These are phyloP conservation scores for Atherix ibis DNA, from an alignment of 2,888 invertebrate species.

Conservation along the genomic window DNA sequence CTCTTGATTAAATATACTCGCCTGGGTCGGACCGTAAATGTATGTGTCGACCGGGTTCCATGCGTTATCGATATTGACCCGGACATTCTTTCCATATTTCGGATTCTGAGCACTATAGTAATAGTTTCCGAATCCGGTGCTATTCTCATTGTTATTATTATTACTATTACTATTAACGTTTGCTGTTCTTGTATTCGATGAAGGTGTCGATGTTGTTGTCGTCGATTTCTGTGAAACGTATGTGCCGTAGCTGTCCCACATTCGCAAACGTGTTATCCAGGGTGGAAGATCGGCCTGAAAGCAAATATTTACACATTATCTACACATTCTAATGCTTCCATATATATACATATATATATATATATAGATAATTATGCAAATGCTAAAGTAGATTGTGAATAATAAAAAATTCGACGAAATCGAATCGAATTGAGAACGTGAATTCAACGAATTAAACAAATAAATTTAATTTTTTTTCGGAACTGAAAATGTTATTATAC, in stretches of 20 bases:
- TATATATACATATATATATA: too few relatives aligned
- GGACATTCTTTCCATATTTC: conserved; percentile 28
- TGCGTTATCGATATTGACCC: conserved; percentile 32
- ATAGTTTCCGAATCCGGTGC: conserved; percentile 27
- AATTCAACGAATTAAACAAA: too few relatives aligned
- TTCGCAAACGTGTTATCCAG: conserved; percentile 54
- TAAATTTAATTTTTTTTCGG: too few relatives aligned
- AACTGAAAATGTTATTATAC: too few relatives aligned
- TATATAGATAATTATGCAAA: too few relatives aligned
- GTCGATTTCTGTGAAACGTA: conserved; percentile 31
- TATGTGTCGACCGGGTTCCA: conserved; percentile 34
- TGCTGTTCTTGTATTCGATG: conserved; percentile 11
- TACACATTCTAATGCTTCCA: too few relatives aligned
- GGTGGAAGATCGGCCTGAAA: conserved; percentile 31
- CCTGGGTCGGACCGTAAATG: conserved; percentile 33
- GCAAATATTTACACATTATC: too few relatives aligned
- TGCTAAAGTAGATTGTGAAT: too few relatives aligned
- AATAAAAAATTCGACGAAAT: too few relatives aligned
- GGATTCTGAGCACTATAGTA: conserved; percentile 33
- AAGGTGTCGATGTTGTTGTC: conserved; percentile 22
- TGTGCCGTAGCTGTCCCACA: conserved; percentile 55
- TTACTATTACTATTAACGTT: conserved; percentile 6
- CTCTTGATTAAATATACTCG: conserved; percentile 32
- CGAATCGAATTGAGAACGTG: too few relatives aligned
- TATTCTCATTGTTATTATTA: conserved; percentile 17